These are phyloP conservation scores for Protomyctophum bolini DNA, from an alignment of 2,113 vertebrate genomes.

Conservation along the genomic window DNA sequence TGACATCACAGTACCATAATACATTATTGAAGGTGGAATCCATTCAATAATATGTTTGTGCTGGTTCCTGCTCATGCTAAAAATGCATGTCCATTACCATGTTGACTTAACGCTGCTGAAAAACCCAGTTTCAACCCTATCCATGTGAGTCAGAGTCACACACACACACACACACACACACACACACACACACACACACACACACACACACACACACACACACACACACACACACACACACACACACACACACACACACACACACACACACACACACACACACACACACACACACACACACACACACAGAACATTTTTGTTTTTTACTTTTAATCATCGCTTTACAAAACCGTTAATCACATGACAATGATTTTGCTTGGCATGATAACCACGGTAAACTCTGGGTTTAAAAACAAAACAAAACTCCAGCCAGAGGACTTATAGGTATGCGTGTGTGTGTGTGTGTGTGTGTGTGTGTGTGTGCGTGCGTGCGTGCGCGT, in stretches of 20 bases:
- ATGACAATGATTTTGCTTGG: constrained; percentile 37
- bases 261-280: constrained; percentile 6
- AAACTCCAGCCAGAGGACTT: neutral
- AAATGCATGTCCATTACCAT: too few relatives aligned
- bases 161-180: too few relatives aligned
- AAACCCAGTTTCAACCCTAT: too few relatives aligned
- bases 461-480: constrained; percentile 8
- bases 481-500: constrained; percentile 8
- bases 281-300: neutral
- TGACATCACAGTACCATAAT: too few relatives aligned
- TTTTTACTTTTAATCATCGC: constrained; percentile 48
- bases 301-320: constrained; percentile 3
- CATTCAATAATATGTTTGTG: neutral
- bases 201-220: too few relatives aligned
- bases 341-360: constrained; percentile 57
- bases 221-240: too few relatives aligned
- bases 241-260: neutral
- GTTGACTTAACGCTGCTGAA: too few relatives aligned
- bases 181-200: too few relatives aligned
- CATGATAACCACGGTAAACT: neutral
- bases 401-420: constrained; percentile 20
- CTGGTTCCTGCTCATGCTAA: neutral
- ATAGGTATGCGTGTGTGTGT: constrained; percentile 17
- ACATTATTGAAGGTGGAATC: too few relatives aligned
- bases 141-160: too few relatives aligned